A percentile compares a stretch with the other conserved stretches of the same genome.
Evolutionary conservation across 1,140 invertebrate genomes (phyloP).

Genomic region (Coenobita brevimanus): DNA sequence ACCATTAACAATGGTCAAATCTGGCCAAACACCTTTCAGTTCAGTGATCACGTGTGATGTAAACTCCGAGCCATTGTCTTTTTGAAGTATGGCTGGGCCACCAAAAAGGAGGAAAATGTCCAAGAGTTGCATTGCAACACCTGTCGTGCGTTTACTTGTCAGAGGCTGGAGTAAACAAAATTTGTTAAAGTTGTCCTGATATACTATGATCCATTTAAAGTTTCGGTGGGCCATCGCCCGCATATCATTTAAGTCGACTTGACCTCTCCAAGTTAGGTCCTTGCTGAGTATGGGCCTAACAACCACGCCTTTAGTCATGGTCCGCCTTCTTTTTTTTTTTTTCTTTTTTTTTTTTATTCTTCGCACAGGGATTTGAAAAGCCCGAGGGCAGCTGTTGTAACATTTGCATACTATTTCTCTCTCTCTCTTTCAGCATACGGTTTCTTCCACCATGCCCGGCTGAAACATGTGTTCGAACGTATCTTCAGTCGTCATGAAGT

Average conservation of each 20-base stretch:
- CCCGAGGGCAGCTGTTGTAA: too few species aligned
- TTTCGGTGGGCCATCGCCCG: slow-evolving; percentile 17
- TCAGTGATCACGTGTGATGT: slow-evolving; percentile 15
- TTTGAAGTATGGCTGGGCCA: slow-evolving; percentile 15
- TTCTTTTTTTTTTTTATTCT: too few species aligned
- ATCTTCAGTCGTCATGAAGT: too few species aligned
- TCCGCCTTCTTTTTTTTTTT: too few species aligned
- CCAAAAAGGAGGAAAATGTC: slow-evolving; percentile 25
- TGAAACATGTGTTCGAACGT: too few species aligned
- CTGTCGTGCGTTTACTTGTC: slow-evolving; percentile 26
- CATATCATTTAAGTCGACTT: slow-evolving; percentile 34
- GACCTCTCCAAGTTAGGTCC: slow-evolving; percentile 24
- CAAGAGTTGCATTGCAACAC: slow-evolving; percentile 4
- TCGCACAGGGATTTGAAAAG: too few species aligned
- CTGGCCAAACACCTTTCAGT: slow-evolving; percentile 26
- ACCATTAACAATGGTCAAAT: slow-evolving; percentile 24
- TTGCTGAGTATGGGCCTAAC: too few species aligned
- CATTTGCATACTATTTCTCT: too few species aligned
- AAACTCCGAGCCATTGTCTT: slow-evolving; percentile 37
- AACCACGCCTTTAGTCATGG: too few species aligned
- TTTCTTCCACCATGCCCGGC: too few species aligned
- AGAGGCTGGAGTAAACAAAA: slow-evolving; percentile 37
- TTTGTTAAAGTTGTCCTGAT: slow-evolving; percentile 30
- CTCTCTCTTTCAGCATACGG: too few species aligned
- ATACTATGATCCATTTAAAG: slow-evolving; percentile 44